Evolutionary conservation across 2,797 vertebrate species (phyloP).

Genomic region (Crenuchus spilurus): DNA sequence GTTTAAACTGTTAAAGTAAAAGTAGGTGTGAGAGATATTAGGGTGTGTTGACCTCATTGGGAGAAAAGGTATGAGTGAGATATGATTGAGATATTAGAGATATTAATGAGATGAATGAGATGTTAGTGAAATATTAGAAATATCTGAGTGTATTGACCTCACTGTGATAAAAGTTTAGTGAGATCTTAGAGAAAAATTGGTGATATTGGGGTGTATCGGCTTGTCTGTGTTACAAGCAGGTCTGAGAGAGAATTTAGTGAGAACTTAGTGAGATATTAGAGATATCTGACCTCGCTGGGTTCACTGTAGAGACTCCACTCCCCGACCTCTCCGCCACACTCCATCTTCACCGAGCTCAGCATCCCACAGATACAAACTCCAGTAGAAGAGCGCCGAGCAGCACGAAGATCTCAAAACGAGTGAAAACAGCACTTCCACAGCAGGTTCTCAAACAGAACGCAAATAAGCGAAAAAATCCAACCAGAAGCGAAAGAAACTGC

Average conservation of each 20-base stretch:
- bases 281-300: slow-evolving; percentile 77
- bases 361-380: slow-evolving; percentile 70
- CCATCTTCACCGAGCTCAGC: slow-evolving; percentile 89
- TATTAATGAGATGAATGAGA: neutral
- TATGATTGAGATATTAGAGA: neutral
- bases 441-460: no score
- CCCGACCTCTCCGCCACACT: slow-evolving; percentile 83
- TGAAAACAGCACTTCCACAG: neutral
- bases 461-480: neutral
- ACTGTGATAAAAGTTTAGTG: slow-evolving; percentile 68
- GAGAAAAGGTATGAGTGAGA: no score
- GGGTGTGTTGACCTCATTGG: no score
- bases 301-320: slow-evolving; percentile 87
- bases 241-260: no score
- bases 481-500: neutral
- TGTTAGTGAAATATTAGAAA: neutral
- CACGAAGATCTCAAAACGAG: neutral
- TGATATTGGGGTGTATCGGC: no score
- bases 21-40: no score
- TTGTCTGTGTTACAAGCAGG: no score
- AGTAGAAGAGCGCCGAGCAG: neutral
- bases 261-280: neutral
- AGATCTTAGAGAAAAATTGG: neutral
- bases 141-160: slow-evolving; percentile 81
- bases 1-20: no score